Conservation (phyloP, 2,797 vertebrate species). For the Microhierax caerulescens region DNA sequence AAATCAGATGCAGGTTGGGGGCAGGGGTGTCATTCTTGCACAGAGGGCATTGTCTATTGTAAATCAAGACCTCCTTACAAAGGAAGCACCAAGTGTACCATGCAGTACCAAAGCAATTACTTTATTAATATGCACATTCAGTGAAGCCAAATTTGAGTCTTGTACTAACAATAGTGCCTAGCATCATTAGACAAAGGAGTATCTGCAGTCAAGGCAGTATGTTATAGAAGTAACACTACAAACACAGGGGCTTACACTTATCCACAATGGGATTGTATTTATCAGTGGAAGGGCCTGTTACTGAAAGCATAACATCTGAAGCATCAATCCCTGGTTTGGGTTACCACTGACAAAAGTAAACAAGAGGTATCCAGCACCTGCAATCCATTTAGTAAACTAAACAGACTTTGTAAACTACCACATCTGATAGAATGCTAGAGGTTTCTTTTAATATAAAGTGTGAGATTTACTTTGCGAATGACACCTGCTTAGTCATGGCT, state of each 20-base stretch:
- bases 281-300: neutral
- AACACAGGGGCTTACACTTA: neutral
- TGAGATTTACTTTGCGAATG: neutral
- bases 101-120: constrained; percentile 27
- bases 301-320: neutral
- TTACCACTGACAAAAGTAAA: neutral
- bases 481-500: neutral
- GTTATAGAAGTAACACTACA: neutral
- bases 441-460: neutral
- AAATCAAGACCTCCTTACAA: neutral
- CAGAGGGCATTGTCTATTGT: neutral
- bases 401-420: neutral
- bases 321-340: neutral
- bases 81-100: neutral
- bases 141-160: neutral
- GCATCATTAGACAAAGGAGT: constrained; percentile 1
- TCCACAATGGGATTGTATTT: neutral
- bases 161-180: constrained; percentile 25
- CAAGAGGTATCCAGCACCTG: neutral
- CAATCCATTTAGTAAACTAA: neutral
- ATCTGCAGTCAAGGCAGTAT: neutral
- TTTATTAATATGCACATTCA: neutral
- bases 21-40: neutral
- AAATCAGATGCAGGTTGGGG: neutral
- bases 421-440: neutral